Percentiles rank a stretch among this genome's conserved stretches.
Conservation (phyloP, 2,797 vertebrate species). For the Tenualosa ilisha region DNA sequence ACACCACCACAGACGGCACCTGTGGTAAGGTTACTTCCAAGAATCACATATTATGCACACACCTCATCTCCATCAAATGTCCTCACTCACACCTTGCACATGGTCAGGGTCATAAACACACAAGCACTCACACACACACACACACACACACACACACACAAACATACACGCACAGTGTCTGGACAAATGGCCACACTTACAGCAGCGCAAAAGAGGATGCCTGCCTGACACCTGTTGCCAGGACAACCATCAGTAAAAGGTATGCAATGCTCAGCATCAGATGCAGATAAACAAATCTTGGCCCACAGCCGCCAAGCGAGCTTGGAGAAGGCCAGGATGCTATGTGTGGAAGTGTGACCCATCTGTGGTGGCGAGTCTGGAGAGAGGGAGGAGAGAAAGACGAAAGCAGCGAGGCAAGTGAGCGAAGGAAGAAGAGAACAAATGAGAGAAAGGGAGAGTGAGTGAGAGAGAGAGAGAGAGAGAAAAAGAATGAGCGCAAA, state of each 20-base stretch:
- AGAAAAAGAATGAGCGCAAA: background rate
- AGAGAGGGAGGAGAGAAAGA: background rate
- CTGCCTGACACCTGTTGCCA: constrained; percentile 21
- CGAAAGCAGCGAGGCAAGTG: constrained; percentile 43
- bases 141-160: background rate
- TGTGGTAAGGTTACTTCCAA: no score
- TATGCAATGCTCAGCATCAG: background rate
- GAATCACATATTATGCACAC: no score
- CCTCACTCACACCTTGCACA: background rate
- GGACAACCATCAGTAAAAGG: constrained; percentile 35
- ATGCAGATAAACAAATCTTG: constrained; percentile 2
- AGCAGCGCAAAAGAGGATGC: constrained; percentile 7
- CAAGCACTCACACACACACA: background rate
- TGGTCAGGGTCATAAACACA: background rate
- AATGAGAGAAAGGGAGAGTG: background rate
- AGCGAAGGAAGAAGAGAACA: constrained; percentile 40
- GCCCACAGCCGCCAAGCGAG: background rate
- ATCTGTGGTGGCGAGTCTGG: constrained; percentile 52
- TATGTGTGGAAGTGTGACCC: constrained; percentile 37
- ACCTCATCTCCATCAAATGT: background rate
- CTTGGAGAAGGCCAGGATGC: constrained; percentile 44
- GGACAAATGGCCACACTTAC: background rate
- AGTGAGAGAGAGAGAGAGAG: background rate
- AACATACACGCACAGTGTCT: background rate
- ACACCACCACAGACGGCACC: no score